Percentiles rank a stretch among this genome's conserved stretches.
These are phyloP conservation scores for Campylomormyrus tamandua DNA, from an alignment of 2,113 vertebrate genomes.

Conservation along the genomic window DNA sequence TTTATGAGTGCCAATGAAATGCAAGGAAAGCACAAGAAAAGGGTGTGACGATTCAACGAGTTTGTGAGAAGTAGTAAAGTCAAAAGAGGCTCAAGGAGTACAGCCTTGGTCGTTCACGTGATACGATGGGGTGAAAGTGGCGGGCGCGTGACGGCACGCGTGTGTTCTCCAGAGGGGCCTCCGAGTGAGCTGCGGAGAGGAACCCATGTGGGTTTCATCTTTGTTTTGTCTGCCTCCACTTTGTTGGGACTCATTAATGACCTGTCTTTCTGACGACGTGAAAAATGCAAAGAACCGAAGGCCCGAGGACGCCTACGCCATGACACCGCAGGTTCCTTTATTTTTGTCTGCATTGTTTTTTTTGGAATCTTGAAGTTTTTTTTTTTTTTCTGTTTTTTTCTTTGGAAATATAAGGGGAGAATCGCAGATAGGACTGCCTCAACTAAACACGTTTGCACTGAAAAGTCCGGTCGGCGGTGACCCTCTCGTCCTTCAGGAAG, in stretches of 20 bases:
- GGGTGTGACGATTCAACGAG: neutral
- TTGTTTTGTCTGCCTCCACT: neutral
- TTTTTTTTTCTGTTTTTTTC: slow-evolving; percentile 28
- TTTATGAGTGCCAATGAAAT: neutral
- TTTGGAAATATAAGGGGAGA: slow-evolving; percentile 31
- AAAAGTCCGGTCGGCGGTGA: slow-evolving; percentile 82
- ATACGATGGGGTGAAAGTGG: neutral
- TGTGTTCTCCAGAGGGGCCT: neutral
- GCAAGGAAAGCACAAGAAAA: neutral
- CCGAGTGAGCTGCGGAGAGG: neutral
- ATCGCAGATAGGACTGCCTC: slow-evolving; percentile 81
- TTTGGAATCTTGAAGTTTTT: neutral
- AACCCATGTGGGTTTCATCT: neutral
- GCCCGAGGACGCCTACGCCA: neutral
- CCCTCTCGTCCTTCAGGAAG: slow-evolving; percentile 84
- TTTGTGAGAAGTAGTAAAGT: neutral
- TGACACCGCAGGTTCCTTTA: neutral
- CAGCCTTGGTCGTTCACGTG: neutral
- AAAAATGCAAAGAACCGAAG: neutral
- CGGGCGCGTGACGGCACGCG: neutral
- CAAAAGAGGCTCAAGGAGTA: neutral
- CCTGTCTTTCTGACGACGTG: neutral
- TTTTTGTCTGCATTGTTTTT: neutral
- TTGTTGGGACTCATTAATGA: neutral
- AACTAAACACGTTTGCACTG: slow-evolving; percentile 91